Evolutionary conservation across 2,797 vertebrate genomes (phyloP), one percentile per base, ranked within the genome.

Genomic region (Pogoniulus pusillus): DNA sequence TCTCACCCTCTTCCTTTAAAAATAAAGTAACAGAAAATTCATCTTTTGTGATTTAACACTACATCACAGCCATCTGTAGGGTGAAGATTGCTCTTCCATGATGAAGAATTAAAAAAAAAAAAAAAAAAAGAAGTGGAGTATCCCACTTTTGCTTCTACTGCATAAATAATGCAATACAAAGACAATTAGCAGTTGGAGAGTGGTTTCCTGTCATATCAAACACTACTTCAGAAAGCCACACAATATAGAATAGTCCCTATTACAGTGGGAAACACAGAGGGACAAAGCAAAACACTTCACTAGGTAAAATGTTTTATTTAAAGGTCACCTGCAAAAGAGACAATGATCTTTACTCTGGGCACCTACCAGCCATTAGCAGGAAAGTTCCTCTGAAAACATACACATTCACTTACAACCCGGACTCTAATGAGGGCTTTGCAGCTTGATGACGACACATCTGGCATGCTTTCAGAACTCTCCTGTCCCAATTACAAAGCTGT

Each of bases 401-500:
- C 89, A 92, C 87, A 93, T 53, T 17, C 70, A 65, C 93, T 93
- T 91, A 85, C 41, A 90, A 75, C 89, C 70, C 24, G 0, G 35
- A 22, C 93, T 91, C 53, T 96, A 96, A 96, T 92, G 94, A 96
- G 89, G 82, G 23, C 89, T 94, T 93, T 82, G 43, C 95, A 91
- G 82, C 95, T 94, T 94, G 94, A 94, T 95, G 92, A 95, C 85
- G 73, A 95, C 89, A 94, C 68, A 89, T 83, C 73, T 93, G 87
- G 82, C 80, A 82, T 57, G 74, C 86, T 91, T 90, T 97, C 88
- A 95, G 95, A 96, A 94, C 92, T 94, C 95, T 89, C 82, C 95
- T 86, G 91, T 94, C 84, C 95, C 96, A 96, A 96, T 97, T 97
- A 97, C 95, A 93, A 94, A 91, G 59, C 85, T 83, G 90, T 96